A percentile compares a stretch with the other conserved stretches of the same genome.
These are phyloP conservation scores for Cataglyphis albicans DNA, from an alignment of 2,888 invertebrate species.

Conservation along the genomic window DNA sequence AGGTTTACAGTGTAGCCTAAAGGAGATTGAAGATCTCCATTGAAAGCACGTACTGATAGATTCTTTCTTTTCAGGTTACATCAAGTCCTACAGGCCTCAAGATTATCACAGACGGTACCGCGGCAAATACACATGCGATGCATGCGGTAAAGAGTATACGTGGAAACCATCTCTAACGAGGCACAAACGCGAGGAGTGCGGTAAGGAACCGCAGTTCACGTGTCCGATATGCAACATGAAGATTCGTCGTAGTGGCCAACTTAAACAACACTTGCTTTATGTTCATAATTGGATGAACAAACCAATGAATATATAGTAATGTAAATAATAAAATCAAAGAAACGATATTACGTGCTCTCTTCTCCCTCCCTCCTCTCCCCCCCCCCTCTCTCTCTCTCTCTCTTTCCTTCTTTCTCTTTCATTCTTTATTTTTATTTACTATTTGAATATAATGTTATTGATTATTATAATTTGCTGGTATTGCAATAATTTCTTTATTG, in stretches of 20 bases:
- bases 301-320: background rate
- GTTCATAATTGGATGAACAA: slow-evolving; percentile 25
- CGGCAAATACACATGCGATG: slow-evolving; percentile 73
- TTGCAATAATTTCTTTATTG: background rate
- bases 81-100: background rate
- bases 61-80: slow-evolving; percentile 18
- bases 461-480: background rate
- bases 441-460: background rate
- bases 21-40: background rate
- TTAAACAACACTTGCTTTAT: slow-evolving; percentile 77
- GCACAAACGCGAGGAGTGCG: slow-evolving; percentile 84
- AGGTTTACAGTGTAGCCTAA: too few relatives aligned
- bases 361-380: too few relatives aligned
- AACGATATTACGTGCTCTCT: background rate
- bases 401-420: background rate
- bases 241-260: slow-evolving; percentile 81
- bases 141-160: slow-evolving; percentile 81
- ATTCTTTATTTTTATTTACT: background rate
- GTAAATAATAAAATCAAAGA: slow-evolving; percentile 21
- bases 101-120: slow-evolving; percentile 20
- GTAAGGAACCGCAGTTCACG: slow-evolving; percentile 84
- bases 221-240: slow-evolving; percentile 79
- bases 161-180: slow-evolving; percentile 81
- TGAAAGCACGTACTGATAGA: slow-evolving; percentile 9
- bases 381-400: background rate